Conservation (phyloP, 30 jellyfish, hydroid and myxozoan species). For the Aurelia sp. region DNA sequence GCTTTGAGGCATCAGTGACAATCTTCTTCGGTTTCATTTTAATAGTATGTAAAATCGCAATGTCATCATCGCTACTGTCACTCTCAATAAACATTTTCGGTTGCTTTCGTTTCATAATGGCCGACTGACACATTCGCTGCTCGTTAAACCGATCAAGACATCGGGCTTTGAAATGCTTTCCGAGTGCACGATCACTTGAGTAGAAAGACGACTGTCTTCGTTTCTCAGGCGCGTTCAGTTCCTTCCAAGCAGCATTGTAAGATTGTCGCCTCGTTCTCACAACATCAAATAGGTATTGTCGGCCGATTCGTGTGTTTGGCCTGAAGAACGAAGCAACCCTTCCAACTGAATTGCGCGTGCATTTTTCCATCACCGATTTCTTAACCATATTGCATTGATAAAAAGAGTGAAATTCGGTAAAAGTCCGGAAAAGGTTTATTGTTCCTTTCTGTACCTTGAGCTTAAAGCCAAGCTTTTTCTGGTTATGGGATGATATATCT, state of each 20-base stretch:
- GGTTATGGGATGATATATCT: constrained; percentile 67
- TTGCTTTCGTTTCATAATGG: constrained; percentile 57
- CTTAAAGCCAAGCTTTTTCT: constrained; percentile 79
- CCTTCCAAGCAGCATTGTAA: constrained; percentile 96
- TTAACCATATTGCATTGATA: constrained; percentile 95
- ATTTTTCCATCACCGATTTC: constrained; percentile 95
- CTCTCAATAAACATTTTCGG: constrained; percentile 43
- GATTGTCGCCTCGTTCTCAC: constrained; percentile 94
- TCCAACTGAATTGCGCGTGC: constrained; percentile 92
- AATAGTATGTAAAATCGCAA: not conserved
- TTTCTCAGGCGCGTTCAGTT: constrained; percentile 85
- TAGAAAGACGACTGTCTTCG: constrained; percentile 88
- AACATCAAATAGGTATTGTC: constrained; percentile 91
- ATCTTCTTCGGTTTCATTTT: constrained; percentile 33
- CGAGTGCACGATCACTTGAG: constrained; percentile 88
- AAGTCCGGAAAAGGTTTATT: constrained; percentile 90
- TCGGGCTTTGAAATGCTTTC: constrained; percentile 34
- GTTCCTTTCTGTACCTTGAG: constrained; percentile 84
- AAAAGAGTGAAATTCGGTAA: constrained; percentile 97
- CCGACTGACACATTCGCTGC: constrained; percentile 68
- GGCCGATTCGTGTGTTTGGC: constrained; percentile 72
- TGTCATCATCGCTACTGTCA: constrained; percentile 55
- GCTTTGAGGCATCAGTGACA: constrained; percentile 38
- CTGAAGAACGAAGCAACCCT: constrained; percentile 83
- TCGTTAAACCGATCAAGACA: constrained; percentile 1